Evolutionary conservation across 1,140 invertebrate species (phyloP).

Genomic region (Brachionus plicatilis): DNA sequence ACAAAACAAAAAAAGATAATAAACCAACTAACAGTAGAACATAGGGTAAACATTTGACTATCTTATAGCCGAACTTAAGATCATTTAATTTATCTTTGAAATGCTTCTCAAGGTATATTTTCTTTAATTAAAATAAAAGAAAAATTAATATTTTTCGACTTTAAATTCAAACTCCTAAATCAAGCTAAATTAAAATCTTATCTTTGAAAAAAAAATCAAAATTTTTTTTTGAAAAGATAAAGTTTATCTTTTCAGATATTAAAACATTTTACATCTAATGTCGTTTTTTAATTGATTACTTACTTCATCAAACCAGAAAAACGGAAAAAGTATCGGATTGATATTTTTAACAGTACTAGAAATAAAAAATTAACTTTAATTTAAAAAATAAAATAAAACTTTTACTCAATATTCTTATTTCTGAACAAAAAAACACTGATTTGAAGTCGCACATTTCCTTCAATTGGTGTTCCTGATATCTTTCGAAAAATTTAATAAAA

Average conservation of each 20-base stretch:
- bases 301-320: slow-evolving; percentile 39
- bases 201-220: not conserved
- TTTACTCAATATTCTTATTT: slow-evolving; percentile 32
- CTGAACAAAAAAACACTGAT: not conserved
- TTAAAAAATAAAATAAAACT: not conserved
- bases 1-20: not conserved
- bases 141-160: not conserved
- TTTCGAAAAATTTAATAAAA: not conserved
- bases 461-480: not conserved
- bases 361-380: not conserved
- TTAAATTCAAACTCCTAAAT: not conserved
- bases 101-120: not conserved
- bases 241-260: too few relatives aligned
- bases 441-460: not conserved
- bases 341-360: not conserved
- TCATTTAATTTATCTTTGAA: not conserved
- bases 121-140: not conserved
- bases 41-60: not conserved
- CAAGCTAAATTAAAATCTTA: not conserved
- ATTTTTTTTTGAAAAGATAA: too few relatives aligned
- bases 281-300: not conserved
- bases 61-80: not conserved
- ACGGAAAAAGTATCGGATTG: not conserved
- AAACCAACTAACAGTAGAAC: not conserved
- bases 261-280: not conserved